Conservation (phyloP, 2,888 invertebrate genomes). For the Lasioglossum vierecki region DNA sequence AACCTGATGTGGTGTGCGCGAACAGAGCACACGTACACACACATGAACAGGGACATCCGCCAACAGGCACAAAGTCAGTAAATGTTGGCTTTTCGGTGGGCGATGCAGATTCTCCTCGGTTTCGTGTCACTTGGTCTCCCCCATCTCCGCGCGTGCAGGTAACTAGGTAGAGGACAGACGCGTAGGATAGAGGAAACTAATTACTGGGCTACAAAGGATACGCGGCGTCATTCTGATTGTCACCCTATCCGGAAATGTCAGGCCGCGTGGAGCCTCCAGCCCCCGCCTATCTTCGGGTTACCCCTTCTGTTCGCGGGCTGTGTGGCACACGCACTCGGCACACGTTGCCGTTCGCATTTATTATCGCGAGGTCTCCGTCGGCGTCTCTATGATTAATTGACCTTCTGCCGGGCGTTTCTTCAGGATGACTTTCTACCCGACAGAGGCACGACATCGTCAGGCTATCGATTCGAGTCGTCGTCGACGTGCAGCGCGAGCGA, state of each 20-base stretch:
- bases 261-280: constrained; percentile 9
- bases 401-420: constrained; percentile 51
- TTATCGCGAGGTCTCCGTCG: constrained; percentile 54
- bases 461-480: constrained; percentile 61
- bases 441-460: constrained; percentile 57
- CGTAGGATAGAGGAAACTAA: constrained; percentile 69
- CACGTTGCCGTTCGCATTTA: constrained; percentile 59
- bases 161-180: constrained; percentile 58
- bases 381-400: constrained; percentile 70
- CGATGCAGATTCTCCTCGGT: constrained; percentile 31
- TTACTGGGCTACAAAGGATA: constrained; percentile 73
- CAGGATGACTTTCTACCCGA: constrained; percentile 56
- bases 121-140: constrained; percentile 24
- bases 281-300: not conserved
- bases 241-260: constrained; percentile 70
- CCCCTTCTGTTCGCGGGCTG: not conserved
- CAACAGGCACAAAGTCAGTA: not conserved
- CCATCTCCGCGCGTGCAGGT: constrained; percentile 33
- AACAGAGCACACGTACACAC: not conserved
- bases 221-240: constrained; percentile 74
- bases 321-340: constrained; percentile 37
- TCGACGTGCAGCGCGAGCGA: not conserved
- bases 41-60: not conserved
- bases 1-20: not conserved
- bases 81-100: constrained; percentile 22